A percentile compares a stretch with the other conserved stretches of the same genome.
Evolutionary conservation across 2,888 invertebrate species (phyloP).

Genomic region (Anagyrus pseudococci): DNA sequence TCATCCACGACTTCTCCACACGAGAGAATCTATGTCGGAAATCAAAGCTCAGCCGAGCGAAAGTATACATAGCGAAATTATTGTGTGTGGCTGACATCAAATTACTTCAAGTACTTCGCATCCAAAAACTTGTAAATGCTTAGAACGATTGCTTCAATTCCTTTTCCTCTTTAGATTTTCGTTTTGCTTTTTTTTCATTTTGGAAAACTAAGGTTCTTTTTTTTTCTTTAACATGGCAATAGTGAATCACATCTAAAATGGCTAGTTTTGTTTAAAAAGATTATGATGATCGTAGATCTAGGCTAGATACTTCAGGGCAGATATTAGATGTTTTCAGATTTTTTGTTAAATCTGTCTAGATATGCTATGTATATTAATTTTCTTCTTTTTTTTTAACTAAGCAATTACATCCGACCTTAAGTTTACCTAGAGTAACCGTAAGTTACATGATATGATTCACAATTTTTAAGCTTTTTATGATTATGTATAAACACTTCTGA

Average conservation of each 20-base stretch:
- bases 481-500: background rate
- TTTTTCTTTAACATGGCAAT: background rate
- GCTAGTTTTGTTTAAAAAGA: background rate
- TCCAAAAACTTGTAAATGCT: background rate
- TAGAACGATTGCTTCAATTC: background rate
- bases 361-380: background rate
- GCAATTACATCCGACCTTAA: no score
- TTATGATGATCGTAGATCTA: background rate
- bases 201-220: no score
- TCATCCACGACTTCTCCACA: conserved; percentile 25
- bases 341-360: background rate
- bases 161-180: background rate
- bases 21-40: no score
- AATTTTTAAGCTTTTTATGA: background rate
- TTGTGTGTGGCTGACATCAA: background rate
- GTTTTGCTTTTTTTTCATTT: no score
- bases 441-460: background rate
- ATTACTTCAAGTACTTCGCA: no score
- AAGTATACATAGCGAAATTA: conserved; percentile 1
- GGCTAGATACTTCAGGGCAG: background rate
- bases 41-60: no score
- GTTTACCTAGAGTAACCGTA: no score
- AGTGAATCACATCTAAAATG: background rate
- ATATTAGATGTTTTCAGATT: background rate
- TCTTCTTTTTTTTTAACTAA: background rate